phyloP scores from a whole-genome alignment of 2,888 invertebrate genomes.

The Oxystoma pomonae region DNA sequence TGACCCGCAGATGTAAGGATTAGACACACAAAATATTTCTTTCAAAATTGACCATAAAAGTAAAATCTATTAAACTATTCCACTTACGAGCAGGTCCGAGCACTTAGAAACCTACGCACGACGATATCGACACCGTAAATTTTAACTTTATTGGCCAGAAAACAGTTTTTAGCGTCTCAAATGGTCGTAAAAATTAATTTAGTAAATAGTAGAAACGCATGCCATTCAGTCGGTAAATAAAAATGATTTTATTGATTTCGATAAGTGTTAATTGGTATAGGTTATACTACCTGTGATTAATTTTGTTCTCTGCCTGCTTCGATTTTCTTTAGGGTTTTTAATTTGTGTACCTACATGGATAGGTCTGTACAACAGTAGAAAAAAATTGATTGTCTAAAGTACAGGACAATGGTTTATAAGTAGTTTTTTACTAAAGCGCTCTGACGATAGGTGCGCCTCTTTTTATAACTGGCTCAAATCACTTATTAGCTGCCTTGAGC shows the following conservation, averaged over 20 bases:
- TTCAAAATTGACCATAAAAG: neutral
- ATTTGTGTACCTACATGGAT: too few species aligned
- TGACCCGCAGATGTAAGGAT: too few species aligned
- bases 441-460: too few species aligned
- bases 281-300: too few species aligned
- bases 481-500: too few species aligned
- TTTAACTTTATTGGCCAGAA: neutral
- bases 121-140: conserved; percentile 1
- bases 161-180: neutral
- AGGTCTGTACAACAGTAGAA: too few species aligned
- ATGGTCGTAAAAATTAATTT: conserved; percentile 1
- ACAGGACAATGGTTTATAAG: too few species aligned
- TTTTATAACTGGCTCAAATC: too few species aligned
- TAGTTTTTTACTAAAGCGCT: too few species aligned
- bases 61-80: neutral
- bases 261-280: neutral
- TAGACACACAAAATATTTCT: neutral
- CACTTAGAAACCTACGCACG: neutral
- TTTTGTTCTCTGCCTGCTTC: too few species aligned
- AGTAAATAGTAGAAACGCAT: neutral
- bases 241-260: neutral
- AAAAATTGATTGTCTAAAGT: too few species aligned
- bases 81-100: neutral
- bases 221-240: neutral
- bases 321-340: too few species aligned